Evolutionary conservation across 2,797 vertebrate species (phyloP), one percentile per base, ranked within the genome.

Genomic region (Hippocampus kuda): DNA sequence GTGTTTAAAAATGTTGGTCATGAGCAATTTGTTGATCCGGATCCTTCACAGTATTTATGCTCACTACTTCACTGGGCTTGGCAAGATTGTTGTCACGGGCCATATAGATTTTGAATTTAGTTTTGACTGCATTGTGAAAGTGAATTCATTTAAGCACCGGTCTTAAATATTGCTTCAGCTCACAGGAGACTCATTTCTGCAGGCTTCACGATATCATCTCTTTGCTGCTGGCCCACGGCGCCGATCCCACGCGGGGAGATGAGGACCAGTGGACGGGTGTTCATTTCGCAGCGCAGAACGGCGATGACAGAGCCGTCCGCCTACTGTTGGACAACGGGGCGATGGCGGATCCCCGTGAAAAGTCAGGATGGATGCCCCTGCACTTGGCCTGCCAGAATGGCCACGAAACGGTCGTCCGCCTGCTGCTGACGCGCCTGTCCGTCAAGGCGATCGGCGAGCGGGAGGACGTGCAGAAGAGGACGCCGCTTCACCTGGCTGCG

Each of bases 321-420:
- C 79, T 94, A 12, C 86, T 97, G 51, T 79, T 95, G 83, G 92
- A 94, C 70, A 88, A 89, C 41, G 86, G 88, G 54, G 92, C 91
- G 0, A 27, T 0, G 0, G 77, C 79, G 0, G 73, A 92, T 30
- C 84, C 86, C 42, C 84, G 63, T 61, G 94, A 97, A 75, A 90
- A 78, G 0, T 84, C 90, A 0, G 90, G 90, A 0, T 94, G 94
- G 95, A 93, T 82, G 0, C 89, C 93, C 0, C 86, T 96, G 61
- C 94, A 95, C 79, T 76, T 97, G 81, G 92, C 94, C 0, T 86
- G 90, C 0, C 94, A 97, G 88, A 95, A 95, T 26, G 92, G 93
- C 76, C 92, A 93, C 0, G 94, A 97, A 78, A 88, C 88, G 0
- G 89, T 94, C 61, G 91, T 91, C 4, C 77, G 89, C 10, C 86